Evolutionary conservation across 2,113 vertebrate species (phyloP), one percentile per base, ranked within the genome.

Genomic region (Gobio gobio): DNA sequence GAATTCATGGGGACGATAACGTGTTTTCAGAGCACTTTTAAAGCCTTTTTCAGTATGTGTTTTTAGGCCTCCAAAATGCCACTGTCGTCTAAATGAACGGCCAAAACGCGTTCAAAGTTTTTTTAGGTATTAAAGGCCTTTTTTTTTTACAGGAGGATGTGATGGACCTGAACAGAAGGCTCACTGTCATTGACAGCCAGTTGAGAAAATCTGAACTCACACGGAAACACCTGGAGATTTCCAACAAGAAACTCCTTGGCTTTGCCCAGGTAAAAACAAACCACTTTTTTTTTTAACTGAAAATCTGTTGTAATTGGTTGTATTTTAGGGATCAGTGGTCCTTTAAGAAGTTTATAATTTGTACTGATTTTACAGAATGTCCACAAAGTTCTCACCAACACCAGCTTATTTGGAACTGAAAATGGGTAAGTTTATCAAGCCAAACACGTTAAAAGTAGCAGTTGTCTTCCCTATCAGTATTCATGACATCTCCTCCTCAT

Each of bases 161-260:
- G 64, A 85, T 93, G 86, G 95, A 96, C 51, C 91, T 97, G 81
- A 97, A 92, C 87, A 93, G 89, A 83, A 94, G 91, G 89, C 84
- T 97, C 88, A 91, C 92, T 0, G 81, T 89, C 77, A 91, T 94
- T 10, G 95, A 96, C 20, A 91, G 93, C 63, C 96, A 96, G 90
- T 86, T 98, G 61, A 92, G 92, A 81, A 96, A 93, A 86, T 97
- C 96, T 0, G 96, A 98, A 88, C 88, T 95, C 43, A 95, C 92
- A 2, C 93, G 95, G 86, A 98, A 95, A 91, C 95, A 96, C 73
- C 92, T 97, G 91, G 96, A 96, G 90, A 91, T 95, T 86, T 96
- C 95, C 89, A 97, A 98, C 47, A 95, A 94, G 92, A 97, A 95
- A 49, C 94, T 98, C 80, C 93, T 98, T 20, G 93, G 94, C 64